A percentile compares a stretch with the other conserved stretches of the same genome.
phyloP scores from a whole-genome alignment of 2,888 invertebrate genomes.

The Agrotis puta region DNA sequence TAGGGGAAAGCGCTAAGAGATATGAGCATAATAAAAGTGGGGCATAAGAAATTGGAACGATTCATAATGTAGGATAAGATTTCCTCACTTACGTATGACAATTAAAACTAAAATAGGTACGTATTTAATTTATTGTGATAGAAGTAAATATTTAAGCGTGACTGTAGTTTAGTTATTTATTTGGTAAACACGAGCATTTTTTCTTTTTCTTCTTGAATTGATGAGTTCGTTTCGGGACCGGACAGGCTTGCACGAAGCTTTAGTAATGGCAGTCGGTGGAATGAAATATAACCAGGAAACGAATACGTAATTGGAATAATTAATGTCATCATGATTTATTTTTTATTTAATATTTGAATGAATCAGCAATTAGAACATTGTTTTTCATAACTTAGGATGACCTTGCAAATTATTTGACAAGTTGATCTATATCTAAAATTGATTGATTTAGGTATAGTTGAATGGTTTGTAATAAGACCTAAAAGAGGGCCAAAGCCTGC shows the following conservation, averaged over 20 bases:
- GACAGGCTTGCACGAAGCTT: slow-evolving; percentile 21
- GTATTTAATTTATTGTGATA: background rate
- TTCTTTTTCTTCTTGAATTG: slow-evolving; percentile 29
- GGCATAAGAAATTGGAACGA: slow-evolving; percentile 53
- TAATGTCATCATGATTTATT: background rate
- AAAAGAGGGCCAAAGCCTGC: too few relatives aligned
- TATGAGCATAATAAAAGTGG: slow-evolving; percentile 60
- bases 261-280: slow-evolving; percentile 3
- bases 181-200: slow-evolving; percentile 3
- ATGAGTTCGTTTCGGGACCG: slow-evolving; percentile 23
- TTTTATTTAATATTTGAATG: background rate
- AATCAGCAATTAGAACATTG: background rate
- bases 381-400: background rate
- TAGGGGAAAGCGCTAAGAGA: slow-evolving; percentile 58
- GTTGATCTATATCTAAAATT: background rate
- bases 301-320: slow-evolving; percentile 9
- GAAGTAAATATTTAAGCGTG: slow-evolving; percentile 1
- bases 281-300: slow-evolving; percentile 36
- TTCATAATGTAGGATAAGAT: slow-evolving; percentile 34
- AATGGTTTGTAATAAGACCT: too few relatives aligned
- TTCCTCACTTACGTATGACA: slow-evolving; percentile 9
- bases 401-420: background rate
- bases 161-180: slow-evolving; percentile 19
- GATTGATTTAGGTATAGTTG: too few relatives aligned
- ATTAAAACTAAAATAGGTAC: slow-evolving; percentile 10